Conservation (phyloP, 1,140 invertebrate species). For the Dreissena rostriformis region DNA sequence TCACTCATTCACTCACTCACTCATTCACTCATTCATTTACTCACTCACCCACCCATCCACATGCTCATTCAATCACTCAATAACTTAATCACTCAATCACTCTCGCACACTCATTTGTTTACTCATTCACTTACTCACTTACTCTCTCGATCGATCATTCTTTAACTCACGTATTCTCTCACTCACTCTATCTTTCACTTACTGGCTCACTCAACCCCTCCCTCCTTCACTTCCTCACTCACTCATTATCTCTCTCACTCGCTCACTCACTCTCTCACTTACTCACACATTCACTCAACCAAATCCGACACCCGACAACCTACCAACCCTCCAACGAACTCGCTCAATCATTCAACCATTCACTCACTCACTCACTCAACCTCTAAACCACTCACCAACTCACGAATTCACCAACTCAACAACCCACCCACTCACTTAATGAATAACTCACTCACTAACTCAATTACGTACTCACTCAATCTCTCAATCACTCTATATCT, state of each 20-base stretch:
- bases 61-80: not conserved
- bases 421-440: too few species aligned
- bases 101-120: not conserved
- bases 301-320: not conserved
- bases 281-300: not conserved
- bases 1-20: slow-evolving; percentile 2
- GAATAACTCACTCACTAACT: too few species aligned
- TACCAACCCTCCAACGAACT: too few species aligned
- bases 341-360: too few species aligned
- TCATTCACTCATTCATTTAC: not conserved
- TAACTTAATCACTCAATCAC: not conserved
- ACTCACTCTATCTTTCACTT: not conserved
- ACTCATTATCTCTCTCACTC: not conserved
- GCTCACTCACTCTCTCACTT: slow-evolving; percentile 1
- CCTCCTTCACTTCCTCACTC: not conserved
- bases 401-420: too few species aligned
- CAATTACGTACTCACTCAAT: too few species aligned
- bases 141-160: not conserved
- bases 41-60: not conserved
- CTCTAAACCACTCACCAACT: too few species aligned
- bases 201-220: not conserved
- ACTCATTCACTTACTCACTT: not conserved
- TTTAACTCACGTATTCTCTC: not conserved
- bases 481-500: too few species aligned
- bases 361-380: too few species aligned